Evolutionary conservation across 2,797 vertebrate genomes (phyloP), one percentile per base, ranked within the genome.

Genomic region (Intellagama lesueurii): DNA sequence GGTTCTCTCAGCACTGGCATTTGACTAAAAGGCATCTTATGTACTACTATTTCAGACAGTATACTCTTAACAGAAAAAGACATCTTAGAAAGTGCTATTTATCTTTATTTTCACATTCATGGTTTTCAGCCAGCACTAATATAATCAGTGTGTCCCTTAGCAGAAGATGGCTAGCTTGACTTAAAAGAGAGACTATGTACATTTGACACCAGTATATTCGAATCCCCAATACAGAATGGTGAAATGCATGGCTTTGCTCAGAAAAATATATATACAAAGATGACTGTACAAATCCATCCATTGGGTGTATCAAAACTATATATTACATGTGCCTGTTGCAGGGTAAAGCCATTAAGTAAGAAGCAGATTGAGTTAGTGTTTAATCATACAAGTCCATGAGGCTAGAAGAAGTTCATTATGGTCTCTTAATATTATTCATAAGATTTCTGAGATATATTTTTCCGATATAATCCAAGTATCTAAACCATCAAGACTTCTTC

Each of bases 61-160:
- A 11, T 24, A 24, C 7, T 66, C 44, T 24, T 32, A 70, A 40
- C 66, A 78, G 49, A 77, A 87, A 17, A 72, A 26, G 7, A 35
- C 7, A 70, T 80, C 32, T 52, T n/a, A 80, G 32, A 83, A 83
- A 85, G 83, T 76, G 70, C 70, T 88, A 28, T 90, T 90, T 86
- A 81, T 81, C 52, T 73, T 85, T 76, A 56, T 75, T 73, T 85
- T 76, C 56, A 81, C 79, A 86, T 83, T 68, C 60, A 86, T 30
- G 7, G 26, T 47, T 44, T 75, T 76, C 56, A 81, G 78, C 44
- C 79, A 75, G 56, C 17, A 76, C 4, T 60, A 83, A 81, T 81
- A 49, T 14, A 70, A 32, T 83, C 64, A 86, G 22, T 47, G 81
- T 77, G 24, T 52, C 1, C 64, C 49, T 86, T 30, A 52, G 69